Percentiles rank a stretch among this genome's conserved stretches.
These are phyloP conservation scores for Nasonovia ribisnigri DNA, from an alignment of 2,888 invertebrate genomes.

Conservation along the genomic window DNA sequence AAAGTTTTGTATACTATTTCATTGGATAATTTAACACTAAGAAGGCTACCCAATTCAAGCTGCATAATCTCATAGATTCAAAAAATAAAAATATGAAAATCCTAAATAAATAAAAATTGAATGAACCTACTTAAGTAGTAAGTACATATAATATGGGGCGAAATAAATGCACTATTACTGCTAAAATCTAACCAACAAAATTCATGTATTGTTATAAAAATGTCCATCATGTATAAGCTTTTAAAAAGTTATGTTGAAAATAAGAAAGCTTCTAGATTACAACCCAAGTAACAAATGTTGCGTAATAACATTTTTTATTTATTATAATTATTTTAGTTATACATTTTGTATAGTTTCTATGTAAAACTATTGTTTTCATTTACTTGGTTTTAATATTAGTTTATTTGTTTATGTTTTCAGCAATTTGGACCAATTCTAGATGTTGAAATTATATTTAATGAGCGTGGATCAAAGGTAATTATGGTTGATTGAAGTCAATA, in stretches of 20 bases:
- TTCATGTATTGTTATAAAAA: slow-evolving; percentile 36
- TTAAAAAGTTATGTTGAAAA: slow-evolving; percentile 19
- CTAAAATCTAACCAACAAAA: slow-evolving; percentile 23
- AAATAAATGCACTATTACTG: slow-evolving; percentile 30
- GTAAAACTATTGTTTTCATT: neutral
- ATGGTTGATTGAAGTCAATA: slow-evolving; percentile 58
- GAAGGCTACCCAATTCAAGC: neutral
- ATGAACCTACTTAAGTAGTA: neutral
- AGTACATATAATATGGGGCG: neutral
- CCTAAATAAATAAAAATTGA: neutral
- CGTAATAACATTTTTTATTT: slow-evolving; percentile 36
- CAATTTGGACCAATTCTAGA: slow-evolving; percentile 99
- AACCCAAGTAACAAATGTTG: slow-evolving; percentile 26
- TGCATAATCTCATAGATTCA: neutral
- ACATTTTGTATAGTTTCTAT: neutral
- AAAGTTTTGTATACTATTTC: neutral
- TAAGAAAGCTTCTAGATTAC: slow-evolving; percentile 45
- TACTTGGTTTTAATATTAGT: neutral
- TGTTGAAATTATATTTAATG: slow-evolving; percentile 99
- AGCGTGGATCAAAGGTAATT: slow-evolving; percentile 99
- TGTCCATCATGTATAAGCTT: slow-evolving; percentile 48
- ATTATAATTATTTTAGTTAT: slow-evolving; percentile 1
- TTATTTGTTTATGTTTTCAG: slow-evolving; percentile 77
- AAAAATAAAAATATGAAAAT: neutral
- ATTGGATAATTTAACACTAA: neutral